Evolutionary conservation across 2,797 vertebrate genomes (phyloP).

Genomic region (Acipenser ruthenus): DNA sequence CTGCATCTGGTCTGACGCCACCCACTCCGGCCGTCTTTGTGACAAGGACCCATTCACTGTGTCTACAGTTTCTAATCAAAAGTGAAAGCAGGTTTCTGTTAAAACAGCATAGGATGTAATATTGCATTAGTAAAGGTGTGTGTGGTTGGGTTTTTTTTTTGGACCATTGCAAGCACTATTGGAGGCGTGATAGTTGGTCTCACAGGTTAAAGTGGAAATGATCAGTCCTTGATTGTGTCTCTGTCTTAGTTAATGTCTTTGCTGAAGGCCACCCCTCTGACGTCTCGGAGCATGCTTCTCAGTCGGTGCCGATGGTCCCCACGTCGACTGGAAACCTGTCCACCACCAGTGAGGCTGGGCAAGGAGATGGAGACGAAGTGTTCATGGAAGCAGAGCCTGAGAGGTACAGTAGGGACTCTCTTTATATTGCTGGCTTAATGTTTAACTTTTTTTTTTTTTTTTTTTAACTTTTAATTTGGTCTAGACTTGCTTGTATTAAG

Average conservation of each 20-base stretch:
- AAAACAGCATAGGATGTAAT: too few relatives aligned
- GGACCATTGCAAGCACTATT: too few relatives aligned
- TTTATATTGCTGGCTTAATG: neutral
- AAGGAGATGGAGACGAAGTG: constrained; percentile 75
- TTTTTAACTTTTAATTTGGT: neutral
- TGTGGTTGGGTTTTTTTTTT: too few relatives aligned
- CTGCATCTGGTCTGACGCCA: too few relatives aligned
- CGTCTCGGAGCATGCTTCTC: constrained; percentile 75
- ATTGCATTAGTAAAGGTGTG: too few relatives aligned
- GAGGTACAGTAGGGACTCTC: constrained; percentile 52
- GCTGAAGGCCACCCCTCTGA: constrained; percentile 74
- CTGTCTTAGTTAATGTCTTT: constrained; percentile 61
- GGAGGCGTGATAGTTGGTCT: too few relatives aligned
- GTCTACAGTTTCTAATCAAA: too few relatives aligned
- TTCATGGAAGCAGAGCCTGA: constrained; percentile 84
- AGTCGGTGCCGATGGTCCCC: constrained; percentile 92
- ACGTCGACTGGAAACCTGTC: constrained; percentile 77
- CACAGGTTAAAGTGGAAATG: too few relatives aligned
- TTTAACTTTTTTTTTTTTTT: neutral
- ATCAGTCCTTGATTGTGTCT: too few relatives aligned
- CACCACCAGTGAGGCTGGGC: constrained; percentile 53
- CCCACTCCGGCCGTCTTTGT: too few relatives aligned
- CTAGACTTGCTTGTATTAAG: neutral
- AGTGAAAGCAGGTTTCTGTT: too few relatives aligned
- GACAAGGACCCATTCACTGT: too few relatives aligned